phyloP scores from a whole-genome alignment of 1,140 invertebrate genomes.

The Luehdorfia chinensis region DNA sequence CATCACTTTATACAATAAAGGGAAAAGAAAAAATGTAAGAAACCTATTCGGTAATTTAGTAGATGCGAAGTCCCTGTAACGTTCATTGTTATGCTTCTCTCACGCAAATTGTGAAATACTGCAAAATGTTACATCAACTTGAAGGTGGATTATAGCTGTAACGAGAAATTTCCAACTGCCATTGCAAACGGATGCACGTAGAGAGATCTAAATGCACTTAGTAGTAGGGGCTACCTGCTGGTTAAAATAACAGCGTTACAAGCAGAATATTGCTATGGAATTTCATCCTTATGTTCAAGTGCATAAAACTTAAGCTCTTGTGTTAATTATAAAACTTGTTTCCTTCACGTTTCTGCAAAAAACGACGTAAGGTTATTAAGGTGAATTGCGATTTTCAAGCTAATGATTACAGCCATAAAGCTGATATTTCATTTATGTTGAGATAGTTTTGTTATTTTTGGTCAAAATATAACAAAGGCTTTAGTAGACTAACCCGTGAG shows the following conservation, averaged over 20 bases:
- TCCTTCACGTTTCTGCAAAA: background rate
- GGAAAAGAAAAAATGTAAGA: no score
- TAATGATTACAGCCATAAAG: background rate
- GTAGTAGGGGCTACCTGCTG: constrained; percentile 1
- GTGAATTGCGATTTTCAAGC: background rate
- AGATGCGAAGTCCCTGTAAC: background rate
- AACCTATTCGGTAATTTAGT: background rate
- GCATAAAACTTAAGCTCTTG: background rate
- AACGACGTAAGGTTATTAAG: constrained; percentile 17
- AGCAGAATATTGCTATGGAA: background rate
- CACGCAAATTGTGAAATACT: constrained; percentile 45
- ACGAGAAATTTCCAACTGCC: constrained; percentile 59
- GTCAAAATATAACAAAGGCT: constrained; percentile 20
- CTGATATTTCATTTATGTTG: constrained; percentile 3
- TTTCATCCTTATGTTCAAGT: background rate
- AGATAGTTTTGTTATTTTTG: constrained; percentile 11
- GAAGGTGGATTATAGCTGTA: constrained; percentile 55
- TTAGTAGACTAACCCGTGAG: constrained; percentile 44
- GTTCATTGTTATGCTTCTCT: constrained; percentile 19
- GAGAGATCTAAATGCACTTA: constrained; percentile 15
- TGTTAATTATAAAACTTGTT: background rate
- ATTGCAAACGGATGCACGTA: constrained; percentile 1
- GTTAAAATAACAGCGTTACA: constrained; percentile 1
- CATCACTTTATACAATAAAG: no score
- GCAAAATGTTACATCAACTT: constrained; percentile 38